Conservation (phyloP, 1,140 invertebrate genomes). For the Drosophila lacteicornis region DNA sequence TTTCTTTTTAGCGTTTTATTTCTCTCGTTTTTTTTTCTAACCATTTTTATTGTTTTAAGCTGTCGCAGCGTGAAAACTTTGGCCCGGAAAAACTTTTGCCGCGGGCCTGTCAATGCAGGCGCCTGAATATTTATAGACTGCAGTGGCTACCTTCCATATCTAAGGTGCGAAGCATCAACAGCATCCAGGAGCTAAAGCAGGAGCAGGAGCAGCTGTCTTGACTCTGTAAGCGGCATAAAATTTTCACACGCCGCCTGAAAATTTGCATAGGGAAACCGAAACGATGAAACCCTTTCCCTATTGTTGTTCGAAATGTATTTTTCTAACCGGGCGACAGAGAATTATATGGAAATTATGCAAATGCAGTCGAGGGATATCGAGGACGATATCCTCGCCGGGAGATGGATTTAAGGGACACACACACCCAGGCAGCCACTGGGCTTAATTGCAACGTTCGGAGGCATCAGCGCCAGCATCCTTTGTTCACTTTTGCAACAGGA, state of each 20-base stretch:
- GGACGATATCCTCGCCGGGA: slow-evolving; percentile 6
- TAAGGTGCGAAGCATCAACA: slow-evolving; percentile 32
- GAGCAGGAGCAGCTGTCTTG: slow-evolving; percentile 56
- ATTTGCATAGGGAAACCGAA: slow-evolving; percentile 62
- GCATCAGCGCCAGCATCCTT: slow-evolving; percentile 24
- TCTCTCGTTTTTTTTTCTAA: not conserved
- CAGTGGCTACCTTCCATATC: slow-evolving; percentile 9
- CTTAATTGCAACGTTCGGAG: slow-evolving; percentile 63
- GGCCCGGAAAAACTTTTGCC: slow-evolving; percentile 43
- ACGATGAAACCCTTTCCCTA: slow-evolving; percentile 42
- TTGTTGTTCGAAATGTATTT: slow-evolving; percentile 34
- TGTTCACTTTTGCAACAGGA: slow-evolving; percentile 46
- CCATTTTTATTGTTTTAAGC: slow-evolving; percentile 70
- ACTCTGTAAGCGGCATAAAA: slow-evolving; percentile 35
- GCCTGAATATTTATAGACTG: slow-evolving; percentile 72
- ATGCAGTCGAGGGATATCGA: slow-evolving; percentile 40
- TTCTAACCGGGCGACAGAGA: slow-evolving; percentile 68
- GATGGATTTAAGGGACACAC: slow-evolving; percentile 7
- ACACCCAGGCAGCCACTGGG: slow-evolving; percentile 19
- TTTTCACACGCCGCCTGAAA: slow-evolving; percentile 61
- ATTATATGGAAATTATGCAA: slow-evolving; percentile 79
- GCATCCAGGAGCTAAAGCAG: slow-evolving; percentile 2
- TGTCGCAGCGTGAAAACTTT: slow-evolving; percentile 57
- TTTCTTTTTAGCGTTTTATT: not conserved
- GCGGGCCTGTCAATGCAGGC: slow-evolving; percentile 59